Evolutionary conservation across 2,888 invertebrate genomes (phyloP), one percentile per base, ranked within the genome.

Genomic region (Tenthredo mesomela): DNA sequence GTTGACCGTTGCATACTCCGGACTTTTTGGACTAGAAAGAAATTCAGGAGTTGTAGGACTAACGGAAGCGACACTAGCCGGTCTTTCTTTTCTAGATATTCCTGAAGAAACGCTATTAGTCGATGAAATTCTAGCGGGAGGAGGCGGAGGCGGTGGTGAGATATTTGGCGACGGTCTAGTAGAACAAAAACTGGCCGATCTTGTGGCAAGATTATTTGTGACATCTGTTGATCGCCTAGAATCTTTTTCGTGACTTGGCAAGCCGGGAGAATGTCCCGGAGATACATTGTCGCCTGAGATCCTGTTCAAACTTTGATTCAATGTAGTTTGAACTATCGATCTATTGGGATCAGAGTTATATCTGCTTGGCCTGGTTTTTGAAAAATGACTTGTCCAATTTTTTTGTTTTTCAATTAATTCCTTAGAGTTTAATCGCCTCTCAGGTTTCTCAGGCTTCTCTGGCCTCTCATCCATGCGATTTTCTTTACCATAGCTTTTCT

Each of bases 361-460:
- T 85, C 95, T 94, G 87, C 94, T 94, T 75, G 96, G 95, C 88
- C 96, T 95, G 82, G 96, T 95, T 94, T 97, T 97, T 86, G 97
- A 96, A 93, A 98, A 98, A 93, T 97, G 98, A 86, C 97, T 97
- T 47, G 98, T 98, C 98, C 98, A 98, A 94, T 98, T 98, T 91
- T 96, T 96, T 92, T 98, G 98, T 90, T 98, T 97, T 93, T 97
- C 98, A 88, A 98, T 98, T 84, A 98, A 94, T 93, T 98, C 97
- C 88, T 97, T 96, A 86, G 97, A 97, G 90, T 96, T 96, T 89
- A 97, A 96, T 90, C 97, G 96, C 84, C 97, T 94, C 92, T 97
- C 97, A 3, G 97, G 97, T 93, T 97, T 97, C 90, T 97, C 97
- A 0, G 97, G 97, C 92, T 97, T 97, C 82, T 95, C 95, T 5